A percentile compares a stretch with the other conserved stretches of the same genome.
Evolutionary conservation across 2,113 vertebrate genomes (phyloP).

Genomic region (Turdus rufiventris): DNA sequence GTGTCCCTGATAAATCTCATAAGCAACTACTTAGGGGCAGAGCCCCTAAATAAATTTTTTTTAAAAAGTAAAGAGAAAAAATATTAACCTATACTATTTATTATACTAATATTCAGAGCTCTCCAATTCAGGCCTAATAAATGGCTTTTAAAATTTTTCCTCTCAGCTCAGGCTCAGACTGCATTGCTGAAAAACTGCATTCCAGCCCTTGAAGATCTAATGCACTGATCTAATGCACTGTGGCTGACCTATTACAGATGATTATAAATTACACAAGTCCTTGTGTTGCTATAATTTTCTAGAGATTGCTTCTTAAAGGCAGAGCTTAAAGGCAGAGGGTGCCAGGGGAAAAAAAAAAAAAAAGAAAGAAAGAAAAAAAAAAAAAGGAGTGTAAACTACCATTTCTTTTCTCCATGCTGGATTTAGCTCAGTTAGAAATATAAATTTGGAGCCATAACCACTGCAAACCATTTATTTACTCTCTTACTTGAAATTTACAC

Average conservation of each 20-base stretch:
- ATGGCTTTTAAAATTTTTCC: neutral
- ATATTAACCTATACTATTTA: neutral
- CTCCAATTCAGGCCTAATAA: neutral
- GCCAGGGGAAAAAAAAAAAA: no score
- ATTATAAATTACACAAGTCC: slow-evolving; percentile 41
- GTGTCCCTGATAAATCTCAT: neutral
- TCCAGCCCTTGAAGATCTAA: neutral
- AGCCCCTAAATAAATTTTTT: neutral
- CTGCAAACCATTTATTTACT: neutral
- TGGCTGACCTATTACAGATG: neutral
- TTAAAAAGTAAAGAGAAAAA: neutral
- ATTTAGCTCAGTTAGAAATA: neutral
- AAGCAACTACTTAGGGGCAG: neutral
- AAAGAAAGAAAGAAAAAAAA: neutral
- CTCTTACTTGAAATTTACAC: neutral
- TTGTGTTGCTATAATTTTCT: slow-evolving; percentile 31
- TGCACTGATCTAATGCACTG: neutral
- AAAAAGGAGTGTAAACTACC: neutral
- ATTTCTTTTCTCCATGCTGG: neutral
- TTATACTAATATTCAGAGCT: neutral
- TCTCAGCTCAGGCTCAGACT: neutral
- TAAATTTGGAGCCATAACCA: neutral
- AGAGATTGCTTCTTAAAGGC: neutral
- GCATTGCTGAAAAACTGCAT: neutral
- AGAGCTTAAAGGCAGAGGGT: neutral